Evolutionary conservation across 2,888 invertebrate genomes (phyloP), one percentile per base, ranked within the genome.

Genomic region (Drosophila ezoana): DNA sequence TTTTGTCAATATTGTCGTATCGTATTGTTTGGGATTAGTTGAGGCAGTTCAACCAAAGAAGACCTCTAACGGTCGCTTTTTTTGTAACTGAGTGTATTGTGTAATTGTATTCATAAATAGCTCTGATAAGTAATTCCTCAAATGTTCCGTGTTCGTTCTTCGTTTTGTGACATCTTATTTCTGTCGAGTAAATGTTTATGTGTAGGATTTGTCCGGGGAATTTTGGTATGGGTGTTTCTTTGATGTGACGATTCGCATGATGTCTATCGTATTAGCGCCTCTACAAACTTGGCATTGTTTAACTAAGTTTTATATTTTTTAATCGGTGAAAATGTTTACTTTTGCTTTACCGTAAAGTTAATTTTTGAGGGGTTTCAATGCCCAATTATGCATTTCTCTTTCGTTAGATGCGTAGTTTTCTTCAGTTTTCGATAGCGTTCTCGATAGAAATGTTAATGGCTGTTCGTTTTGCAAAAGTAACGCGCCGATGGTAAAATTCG

Each of bases 331-430:
- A 20, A 20, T 20, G 3, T 20, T 20, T 20, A 20, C 20, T 20
- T 20, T 20, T 20, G 20, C 37, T 37, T 20, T 20, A 18, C 18
- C 18, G 18, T 18, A 18, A 18, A 18, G 18, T 1, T 90, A 90
- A 8, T 90, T 89, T 44, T 90, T 57, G 18, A 91, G 88, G 28
- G 40, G 14, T 13, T 58, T 58, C 1, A 35, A 9, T 2, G 61
- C 38, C 45, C 45, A 9, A 53, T 38, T 14, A 53, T 61, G 11
- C 47, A 61, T 52, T 13, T 60, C 37, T 32, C 44, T 59, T 16
- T 59, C 44, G 11, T 59, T 38, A 14, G 35, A 14, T 1, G 49
- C 20, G 20, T 20, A 20, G 5, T 20, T 20, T 20, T 20, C 20
- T 20, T 5, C 20, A 20, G 20, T 20, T n/a, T 32, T 35, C 4